Conservation (phyloP, 2,113 vertebrate species). For the Melanostigma gelatinosum region DNA sequence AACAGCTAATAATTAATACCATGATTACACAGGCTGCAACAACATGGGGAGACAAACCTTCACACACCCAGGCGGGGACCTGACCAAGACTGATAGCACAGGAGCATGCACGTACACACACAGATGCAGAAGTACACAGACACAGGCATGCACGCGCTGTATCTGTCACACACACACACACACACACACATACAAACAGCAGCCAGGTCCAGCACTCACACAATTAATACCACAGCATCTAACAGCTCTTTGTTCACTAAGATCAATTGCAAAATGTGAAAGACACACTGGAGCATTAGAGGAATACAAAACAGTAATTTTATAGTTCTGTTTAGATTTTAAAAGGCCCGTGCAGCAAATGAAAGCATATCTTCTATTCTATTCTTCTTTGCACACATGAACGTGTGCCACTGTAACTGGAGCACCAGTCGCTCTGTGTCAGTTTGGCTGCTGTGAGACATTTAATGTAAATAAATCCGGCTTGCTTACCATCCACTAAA, state of each 20-base stretch:
- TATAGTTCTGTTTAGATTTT: constrained; percentile 50
- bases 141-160: not conserved
- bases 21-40: constrained; percentile 82
- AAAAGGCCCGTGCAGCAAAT: constrained; percentile 15
- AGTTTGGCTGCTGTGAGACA: constrained; percentile 43
- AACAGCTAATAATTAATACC: constrained; percentile 87
- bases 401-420: constrained; percentile 22
- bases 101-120: constrained; percentile 55
- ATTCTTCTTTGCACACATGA: constrained; percentile 16
- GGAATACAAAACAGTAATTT: constrained; percentile 58
- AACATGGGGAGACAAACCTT: constrained; percentile 81
- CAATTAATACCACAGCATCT: constrained; percentile 35
- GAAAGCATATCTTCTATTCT: constrained; percentile 43
- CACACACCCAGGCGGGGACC: constrained; percentile 72
- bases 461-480: constrained; percentile 71
- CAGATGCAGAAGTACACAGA: constrained; percentile 71
- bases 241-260: constrained; percentile 38
- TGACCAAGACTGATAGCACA: constrained; percentile 80
- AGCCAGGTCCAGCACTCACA: constrained; percentile 31
- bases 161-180: not conserved
- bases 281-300: constrained; percentile 34
- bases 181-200: not conserved
- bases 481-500: constrained; percentile 61
- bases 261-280: constrained; percentile 61
- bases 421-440: constrained; percentile 32